Evolutionary conservation across 2,797 vertebrate species (phyloP).

Genomic region (Sternarchorhynchus goeldii): DNA sequence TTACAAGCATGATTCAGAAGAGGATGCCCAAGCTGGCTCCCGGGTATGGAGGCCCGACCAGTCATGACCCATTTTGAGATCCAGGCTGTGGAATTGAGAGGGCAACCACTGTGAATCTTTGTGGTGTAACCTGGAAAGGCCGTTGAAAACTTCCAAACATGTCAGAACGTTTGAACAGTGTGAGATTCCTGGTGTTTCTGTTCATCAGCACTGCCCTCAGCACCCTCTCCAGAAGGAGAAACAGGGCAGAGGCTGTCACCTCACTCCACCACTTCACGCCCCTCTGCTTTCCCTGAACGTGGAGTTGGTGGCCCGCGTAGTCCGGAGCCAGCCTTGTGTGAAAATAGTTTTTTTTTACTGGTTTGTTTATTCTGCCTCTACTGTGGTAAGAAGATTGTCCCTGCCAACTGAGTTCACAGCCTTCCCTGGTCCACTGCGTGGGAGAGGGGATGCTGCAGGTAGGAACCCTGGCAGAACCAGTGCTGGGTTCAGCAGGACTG

Average conservation of each 20-base stretch:
- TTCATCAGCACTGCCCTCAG: not conserved
- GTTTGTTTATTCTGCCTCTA: not conserved
- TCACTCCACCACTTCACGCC: not conserved
- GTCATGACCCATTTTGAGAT: not conserved
- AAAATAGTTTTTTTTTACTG: slow-evolving; percentile 26
- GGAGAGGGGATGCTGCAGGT: not conserved
- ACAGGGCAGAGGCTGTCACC: slow-evolving; percentile 13
- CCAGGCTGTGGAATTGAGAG: too few relatives aligned
- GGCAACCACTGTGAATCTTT: too few relatives aligned
- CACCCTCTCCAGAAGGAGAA: slow-evolving; percentile 7
- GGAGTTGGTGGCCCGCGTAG: not conserved
- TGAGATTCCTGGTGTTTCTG: not conserved
- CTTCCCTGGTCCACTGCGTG: not conserved
- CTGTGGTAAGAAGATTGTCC: not conserved
- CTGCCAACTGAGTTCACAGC: slow-evolving; percentile 7
- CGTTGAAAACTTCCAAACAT: not conserved
- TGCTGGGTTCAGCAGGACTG: slow-evolving; percentile 4
- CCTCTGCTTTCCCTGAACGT: slow-evolving; percentile 5
- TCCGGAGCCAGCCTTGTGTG: slow-evolving; percentile 9
- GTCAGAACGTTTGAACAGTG: not conserved
- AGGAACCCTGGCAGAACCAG: not conserved
- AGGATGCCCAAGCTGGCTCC: not conserved
- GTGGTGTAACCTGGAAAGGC: too few relatives aligned
- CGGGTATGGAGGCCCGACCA: not conserved
- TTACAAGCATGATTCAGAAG: slow-evolving; percentile 20